Evolutionary conservation across 1,140 invertebrate genomes (phyloP).

Genomic region (Drosophila funebris): DNA sequence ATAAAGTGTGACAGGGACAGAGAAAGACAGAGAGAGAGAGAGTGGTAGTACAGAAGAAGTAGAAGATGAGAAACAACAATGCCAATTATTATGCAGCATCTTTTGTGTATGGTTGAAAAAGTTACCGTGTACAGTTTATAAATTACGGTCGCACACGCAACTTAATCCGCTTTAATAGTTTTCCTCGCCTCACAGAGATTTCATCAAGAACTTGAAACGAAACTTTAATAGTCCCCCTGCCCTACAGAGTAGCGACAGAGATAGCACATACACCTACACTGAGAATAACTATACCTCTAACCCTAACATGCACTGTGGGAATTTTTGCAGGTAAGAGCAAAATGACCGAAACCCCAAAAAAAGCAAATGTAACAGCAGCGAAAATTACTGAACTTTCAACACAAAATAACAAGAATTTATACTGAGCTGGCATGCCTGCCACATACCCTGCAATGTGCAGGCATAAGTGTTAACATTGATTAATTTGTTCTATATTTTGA

Average conservation of each 20-base stretch:
- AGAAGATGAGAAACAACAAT: slow-evolving; percentile 18
- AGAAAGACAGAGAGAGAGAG: background rate
- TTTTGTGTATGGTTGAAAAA: slow-evolving; percentile 35
- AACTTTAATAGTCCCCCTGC: slow-evolving; percentile 13
- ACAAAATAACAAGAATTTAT: background rate
- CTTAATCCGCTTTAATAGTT: slow-evolving; percentile 52
- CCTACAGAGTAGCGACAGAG: background rate
- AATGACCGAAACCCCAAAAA: slow-evolving; percentile 27
- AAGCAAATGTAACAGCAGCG: slow-evolving; percentile 4
- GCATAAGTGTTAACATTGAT: too few species aligned
- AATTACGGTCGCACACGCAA: slow-evolving; percentile 49
- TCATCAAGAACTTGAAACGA: slow-evolving; percentile 33
- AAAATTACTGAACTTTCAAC: slow-evolving; percentile 34
- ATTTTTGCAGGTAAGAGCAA: slow-evolving; percentile 19
- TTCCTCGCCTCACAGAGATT: slow-evolving; percentile 37
- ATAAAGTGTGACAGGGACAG: background rate
- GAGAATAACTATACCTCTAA: slow-evolving; percentile 20
- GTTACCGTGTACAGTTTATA: slow-evolving; percentile 50
- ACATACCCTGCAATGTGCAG: background rate
- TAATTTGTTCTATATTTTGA: too few species aligned
- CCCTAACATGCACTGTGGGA: slow-evolving; percentile 8
- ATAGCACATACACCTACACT: background rate
- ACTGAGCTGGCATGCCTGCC: too few species aligned
- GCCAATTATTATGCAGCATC: slow-evolving; percentile 50
- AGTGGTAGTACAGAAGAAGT: background rate